Evolutionary conservation across 1,140 invertebrate genomes (phyloP).

Genomic region (Danaus melanippus): DNA sequence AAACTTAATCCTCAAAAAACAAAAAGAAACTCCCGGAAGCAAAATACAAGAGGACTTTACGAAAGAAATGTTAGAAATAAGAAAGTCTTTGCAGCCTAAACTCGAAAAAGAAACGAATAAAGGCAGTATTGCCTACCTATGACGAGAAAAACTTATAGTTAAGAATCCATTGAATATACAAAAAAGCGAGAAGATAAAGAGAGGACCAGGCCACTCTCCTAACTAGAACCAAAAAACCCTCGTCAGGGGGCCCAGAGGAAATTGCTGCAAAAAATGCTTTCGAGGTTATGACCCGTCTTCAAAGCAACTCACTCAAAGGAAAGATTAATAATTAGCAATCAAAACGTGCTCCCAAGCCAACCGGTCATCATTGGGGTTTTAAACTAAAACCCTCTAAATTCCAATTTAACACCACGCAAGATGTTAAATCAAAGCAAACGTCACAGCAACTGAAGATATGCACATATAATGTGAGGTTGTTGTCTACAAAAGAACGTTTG

Average conservation of each 20-base stretch:
- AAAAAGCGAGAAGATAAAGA: conserved; percentile 10
- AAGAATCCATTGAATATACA: conserved; percentile 2
- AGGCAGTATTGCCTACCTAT: conserved; percentile 8
- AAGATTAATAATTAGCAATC: conserved; percentile 2
- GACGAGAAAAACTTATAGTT: conserved; percentile 5
- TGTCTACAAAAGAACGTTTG: too few relatives aligned
- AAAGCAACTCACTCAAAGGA: conserved; percentile 3
- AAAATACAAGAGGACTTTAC: conserved; percentile 9
- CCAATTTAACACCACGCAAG: background rate
- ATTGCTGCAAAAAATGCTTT: conserved; percentile 5
- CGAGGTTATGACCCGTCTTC: conserved; percentile 1
- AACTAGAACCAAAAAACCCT: conserved; percentile 3
- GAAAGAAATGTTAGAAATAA: conserved; percentile 10
- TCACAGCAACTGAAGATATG: conserved; percentile 1
- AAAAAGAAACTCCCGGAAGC: conserved; percentile 6
- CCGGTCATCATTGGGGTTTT: background rate
- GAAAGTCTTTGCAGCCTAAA: conserved; percentile 7
- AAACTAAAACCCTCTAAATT: conserved; percentile 4
- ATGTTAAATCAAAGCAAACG: too few relatives aligned
- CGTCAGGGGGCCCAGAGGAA: background rate
- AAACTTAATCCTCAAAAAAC: conserved; percentile 2
- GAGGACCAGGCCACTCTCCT: background rate
- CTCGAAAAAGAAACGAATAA: conserved; percentile 11
- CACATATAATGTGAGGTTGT: conserved; percentile 1
- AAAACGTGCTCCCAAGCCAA: conserved; percentile 3